Evolutionary conservation across 2,888 invertebrate genomes (phyloP), one percentile per base, ranked within the genome.

Genomic region (Rhagonycha fulva): DNA sequence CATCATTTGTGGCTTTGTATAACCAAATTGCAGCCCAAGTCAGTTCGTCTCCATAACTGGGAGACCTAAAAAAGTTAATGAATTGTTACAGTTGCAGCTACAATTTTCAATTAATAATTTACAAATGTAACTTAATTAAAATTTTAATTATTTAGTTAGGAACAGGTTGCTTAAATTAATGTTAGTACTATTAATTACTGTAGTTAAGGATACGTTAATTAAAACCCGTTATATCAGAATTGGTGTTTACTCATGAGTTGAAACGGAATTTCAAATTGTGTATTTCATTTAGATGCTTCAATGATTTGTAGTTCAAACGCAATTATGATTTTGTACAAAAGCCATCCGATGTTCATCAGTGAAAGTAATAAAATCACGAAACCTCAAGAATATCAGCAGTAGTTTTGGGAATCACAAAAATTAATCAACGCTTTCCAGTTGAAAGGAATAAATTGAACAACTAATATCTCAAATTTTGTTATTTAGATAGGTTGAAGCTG

Each of bases 1-100:
- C 78, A 9, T 89, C 87, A 47, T 87, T 87, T 1, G 91, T 90
- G 3, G 90, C 90, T 78, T 88, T 89, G 84, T 88, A 90, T 9
- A 91, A 83, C 91, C 91, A 91, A 1, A 88, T 84, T 0, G 91
- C 90, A 0, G 90, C 89, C 91, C 91, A 91, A 0, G 89, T 88
- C 26, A 91, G 83, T 80, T 91, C 91, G 81, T 91, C 91, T 0
- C 89, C 90, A 80, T 89, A 91, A 71, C 89, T 90, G 0, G 89
- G 87, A 61, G 89, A 89, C 82, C 90, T 90, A 76, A 87, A 75
- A 76, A 4, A 19, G 7, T 5, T 26, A 62, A 62, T 19, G n/a
- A n/a, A 19, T 19, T n/a, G 7, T 47, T 47, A 28, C 28, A 12
- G 11, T 32, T 32, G 11, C 32, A 32, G n/a, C 28, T 28, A 28